A percentile compares a stretch with the other conserved stretches of the same genome.
Evolutionary conservation across 2,888 invertebrate genomes (phyloP).

Genomic region (Ophion obscuratus): DNA sequence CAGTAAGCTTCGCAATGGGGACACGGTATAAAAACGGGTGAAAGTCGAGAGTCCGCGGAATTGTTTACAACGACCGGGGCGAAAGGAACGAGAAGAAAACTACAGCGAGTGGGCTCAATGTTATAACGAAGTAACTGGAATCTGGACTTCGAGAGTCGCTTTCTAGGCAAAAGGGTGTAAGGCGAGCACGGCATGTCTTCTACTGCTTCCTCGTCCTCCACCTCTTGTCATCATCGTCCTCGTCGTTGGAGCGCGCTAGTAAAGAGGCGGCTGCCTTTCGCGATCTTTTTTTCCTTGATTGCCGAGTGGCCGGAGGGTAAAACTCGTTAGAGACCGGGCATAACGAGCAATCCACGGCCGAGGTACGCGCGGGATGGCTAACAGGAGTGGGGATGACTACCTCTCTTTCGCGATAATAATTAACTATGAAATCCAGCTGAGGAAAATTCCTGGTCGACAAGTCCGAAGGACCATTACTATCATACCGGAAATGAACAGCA

Average conservation of each 20-base stretch:
- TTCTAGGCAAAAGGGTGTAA: constrained; percentile 63
- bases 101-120: constrained; percentile 49
- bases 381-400: constrained; percentile 28
- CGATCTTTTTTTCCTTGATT: constrained; percentile 63
- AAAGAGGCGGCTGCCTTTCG: constrained; percentile 56
- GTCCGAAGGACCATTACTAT: constrained; percentile 41
- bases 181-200: constrained; percentile 54
- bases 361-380: constrained; percentile 37
- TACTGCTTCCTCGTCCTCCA: constrained; percentile 34
- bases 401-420: constrained; percentile 67
- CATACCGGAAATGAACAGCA: constrained; percentile 64
- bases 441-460: constrained; percentile 57
- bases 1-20: constrained; percentile 37
- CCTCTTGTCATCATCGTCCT: constrained; percentile 41
- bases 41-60: constrained; percentile 58
- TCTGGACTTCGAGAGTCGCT: constrained; percentile 64
- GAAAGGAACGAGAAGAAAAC: constrained; percentile 25
- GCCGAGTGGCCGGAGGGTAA: constrained; percentile 67
- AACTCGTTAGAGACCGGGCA: constrained; percentile 72
- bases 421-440: constrained; percentile 69
- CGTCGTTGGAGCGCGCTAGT: constrained; percentile 42
- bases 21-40: constrained; percentile 46
- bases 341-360: constrained; percentile 70
- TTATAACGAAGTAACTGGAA: constrained; percentile 68
- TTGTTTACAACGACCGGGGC: constrained; percentile 61